phyloP scores from a whole-genome alignment of 2,888 invertebrate species.

The Nomada fabriciana region DNA sequence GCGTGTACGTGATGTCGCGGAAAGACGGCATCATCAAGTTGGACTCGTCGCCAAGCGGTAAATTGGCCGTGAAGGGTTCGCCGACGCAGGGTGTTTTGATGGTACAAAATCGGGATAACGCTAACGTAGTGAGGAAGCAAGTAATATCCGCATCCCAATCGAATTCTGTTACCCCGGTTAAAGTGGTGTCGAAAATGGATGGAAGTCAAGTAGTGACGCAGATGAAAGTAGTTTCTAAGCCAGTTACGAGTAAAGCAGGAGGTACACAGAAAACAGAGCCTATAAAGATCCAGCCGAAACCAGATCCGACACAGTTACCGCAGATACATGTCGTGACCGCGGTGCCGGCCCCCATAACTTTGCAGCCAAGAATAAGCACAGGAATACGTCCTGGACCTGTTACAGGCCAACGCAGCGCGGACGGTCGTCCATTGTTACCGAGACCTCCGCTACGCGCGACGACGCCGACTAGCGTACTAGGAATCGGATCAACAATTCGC shows the following conservation, averaged over 20 bases:
- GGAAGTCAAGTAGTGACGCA: slow-evolving; percentile 82
- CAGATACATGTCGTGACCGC: slow-evolving; percentile 83
- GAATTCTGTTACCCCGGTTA: slow-evolving; percentile 80
- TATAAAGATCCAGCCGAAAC: slow-evolving; percentile 83
- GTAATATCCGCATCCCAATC: slow-evolving; percentile 77
- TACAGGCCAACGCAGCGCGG: slow-evolving; percentile 72
- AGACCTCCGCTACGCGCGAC: slow-evolving; percentile 77
- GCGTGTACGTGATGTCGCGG: slow-evolving; percentile 91
- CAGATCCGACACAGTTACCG: slow-evolving; percentile 80
- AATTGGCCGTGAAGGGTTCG: slow-evolving; percentile 84
- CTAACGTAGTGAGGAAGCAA: slow-evolving; percentile 81
- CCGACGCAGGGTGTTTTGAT: slow-evolving; percentile 78
- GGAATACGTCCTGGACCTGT: slow-evolving; percentile 73
- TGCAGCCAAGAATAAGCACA: slow-evolving; percentile 78
- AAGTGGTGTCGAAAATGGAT: slow-evolving; percentile 82
- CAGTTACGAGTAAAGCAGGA: slow-evolving; percentile 66
- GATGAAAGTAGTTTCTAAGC: slow-evolving; percentile 82
- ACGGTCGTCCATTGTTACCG: slow-evolving; percentile 78
- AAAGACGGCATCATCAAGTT: slow-evolving; percentile 91
- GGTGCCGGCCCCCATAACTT: slow-evolving; percentile 75
- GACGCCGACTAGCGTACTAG: slow-evolving; percentile 77
- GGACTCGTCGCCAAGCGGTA: slow-evolving; percentile 87
- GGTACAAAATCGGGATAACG: slow-evolving; percentile 81
- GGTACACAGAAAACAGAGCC: slow-evolving; percentile 79
- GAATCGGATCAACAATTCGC: slow-evolving; percentile 75